Base-by-base conservation (phyloP, 1,140 invertebrate genomes). In the Drosophila virilis region DNA sequence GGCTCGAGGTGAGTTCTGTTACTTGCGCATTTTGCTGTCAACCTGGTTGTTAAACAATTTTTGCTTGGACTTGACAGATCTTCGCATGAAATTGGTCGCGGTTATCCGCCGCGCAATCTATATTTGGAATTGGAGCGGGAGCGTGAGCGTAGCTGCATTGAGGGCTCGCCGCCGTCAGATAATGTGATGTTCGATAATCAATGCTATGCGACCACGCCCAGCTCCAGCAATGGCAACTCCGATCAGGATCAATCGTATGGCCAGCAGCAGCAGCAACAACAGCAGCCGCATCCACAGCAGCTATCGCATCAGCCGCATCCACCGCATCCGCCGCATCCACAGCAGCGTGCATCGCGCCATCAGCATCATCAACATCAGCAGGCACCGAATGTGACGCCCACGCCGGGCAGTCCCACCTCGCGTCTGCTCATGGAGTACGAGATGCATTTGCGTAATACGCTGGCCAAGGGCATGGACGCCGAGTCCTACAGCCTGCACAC, bases 391-490 rank as follows among this genome's bases (percentile, higher is more conserved):
- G 93, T 93, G 5, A 95, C 95, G 4, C 96, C 96, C 8, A 96
- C 96, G 0, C 96, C 97, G 2, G 96, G 96, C 17, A 97, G 97
- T 12, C 97, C 97, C 8, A 98, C 97, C 9, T 97, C 96, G 60
- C 94, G 97, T 38, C 94, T 98, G 1, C 94, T 98, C 6, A 94
- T 98, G 58, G 97, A 98, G 93, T 98, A 99, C 92, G 98, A 99
- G 94, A 97, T 98, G 96, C 97, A 98, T 93, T 94, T 98, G 45
- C 93, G 98, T 52, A 98, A 98, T 92, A 98, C 97, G 1, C 93
- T 98, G 69, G 98, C 97, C 79, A 97, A 98, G 92, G 98, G 97
- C 73, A 97, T 98, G 96, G 97, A 98, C 90, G 97, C 97, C 45
- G 97, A 98, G 93, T 98, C 97, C 86, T 98, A 98, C 92, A 98